Evolutionary conservation across 2,888 invertebrate genomes (phyloP), one percentile per base, ranked within the genome.

Genomic region (Incurvaria masculella): DNA sequence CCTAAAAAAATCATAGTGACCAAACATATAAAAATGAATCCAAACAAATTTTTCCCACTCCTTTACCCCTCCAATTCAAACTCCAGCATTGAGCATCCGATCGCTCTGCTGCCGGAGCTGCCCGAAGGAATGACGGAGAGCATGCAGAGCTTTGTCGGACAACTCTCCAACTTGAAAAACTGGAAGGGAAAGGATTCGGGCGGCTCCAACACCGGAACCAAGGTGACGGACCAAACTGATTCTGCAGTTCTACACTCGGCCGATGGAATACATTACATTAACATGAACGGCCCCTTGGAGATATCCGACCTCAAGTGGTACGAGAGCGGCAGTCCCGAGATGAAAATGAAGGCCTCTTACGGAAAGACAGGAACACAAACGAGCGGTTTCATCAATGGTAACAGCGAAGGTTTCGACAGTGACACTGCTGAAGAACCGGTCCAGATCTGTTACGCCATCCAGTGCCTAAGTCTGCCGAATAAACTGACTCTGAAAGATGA

Each of bases 401-500:
- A 72, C 52, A 72, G 72, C 47, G 83, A 83, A 53, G 79, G 80
- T 2, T 73, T 78, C 27, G 79, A 80, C 43, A 73, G 72, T 49
- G 79, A 78, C 45, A 71, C 72, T 3, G 68, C 67, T 3, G 72
- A 74, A 49, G 76, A 79, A 49, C 68, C 63, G 1, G 64, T 72
- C 0, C 68, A 76, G 2, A 72, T 71, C 45, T 78, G 75, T 44
- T 60, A 73, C 42, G 82, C 84, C 0, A 74, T 84, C 21, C 84
- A 85, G 60, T 84, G 84, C 58, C 62, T 85, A 20, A 66, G 69
- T 56, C 67, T 85, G 53, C 84, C 84, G 14, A 56, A 72, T 4
- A 69, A 68, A 47, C 65, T 82, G 51, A 75, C 73, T 51, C 63
- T 78, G 18, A 66, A 66, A 47, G 73, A 75, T 40, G 75, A 81